A percentile compares a stretch with the other conserved stretches of the same genome.
Evolutionary conservation across 2,888 invertebrate genomes (phyloP).

Genomic region (Ophonus ardosiacus): DNA sequence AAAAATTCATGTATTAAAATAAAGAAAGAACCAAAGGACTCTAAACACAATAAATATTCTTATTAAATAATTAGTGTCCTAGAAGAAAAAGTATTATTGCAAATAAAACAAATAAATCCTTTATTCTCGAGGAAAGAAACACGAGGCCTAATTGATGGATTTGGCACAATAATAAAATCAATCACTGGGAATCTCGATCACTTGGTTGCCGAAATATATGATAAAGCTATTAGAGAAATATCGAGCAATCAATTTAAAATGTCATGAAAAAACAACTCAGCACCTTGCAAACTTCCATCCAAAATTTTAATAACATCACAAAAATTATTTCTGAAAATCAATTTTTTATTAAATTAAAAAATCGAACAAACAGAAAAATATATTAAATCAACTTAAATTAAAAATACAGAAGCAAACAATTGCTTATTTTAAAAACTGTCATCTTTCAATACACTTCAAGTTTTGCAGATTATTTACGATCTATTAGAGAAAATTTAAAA

Average conservation of each 20-base stretch:
- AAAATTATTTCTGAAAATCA: not conserved
- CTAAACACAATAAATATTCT: no score
- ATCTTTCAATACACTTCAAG: not conserved
- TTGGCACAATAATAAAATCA: no score
- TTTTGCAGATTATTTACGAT: no score
- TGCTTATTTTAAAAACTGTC: not conserved
- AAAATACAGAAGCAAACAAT: not conserved
- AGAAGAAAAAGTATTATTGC: no score
- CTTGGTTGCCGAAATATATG: not conserved
- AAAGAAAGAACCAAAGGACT: not conserved
- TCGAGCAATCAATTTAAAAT: not conserved
- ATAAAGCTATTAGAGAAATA: not conserved
- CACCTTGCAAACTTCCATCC: not conserved
- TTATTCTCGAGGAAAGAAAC: not conserved
- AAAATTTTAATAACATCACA: not conserved
- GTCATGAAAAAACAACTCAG: not conserved
- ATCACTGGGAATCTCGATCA: not conserved
- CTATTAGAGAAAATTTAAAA: not conserved
- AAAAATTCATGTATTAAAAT: not conserved
- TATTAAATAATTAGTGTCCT: no score
- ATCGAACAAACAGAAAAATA: not conserved
- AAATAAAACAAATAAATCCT: conserved; percentile 1
- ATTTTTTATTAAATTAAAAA: not conserved
- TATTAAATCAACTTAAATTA: not conserved
- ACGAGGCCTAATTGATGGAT: not conserved